A percentile compares a stretch with the other conserved stretches of the same genome.
Conservation (phyloP, 2,888 invertebrate genomes). For the Andrena camellia region DNA sequence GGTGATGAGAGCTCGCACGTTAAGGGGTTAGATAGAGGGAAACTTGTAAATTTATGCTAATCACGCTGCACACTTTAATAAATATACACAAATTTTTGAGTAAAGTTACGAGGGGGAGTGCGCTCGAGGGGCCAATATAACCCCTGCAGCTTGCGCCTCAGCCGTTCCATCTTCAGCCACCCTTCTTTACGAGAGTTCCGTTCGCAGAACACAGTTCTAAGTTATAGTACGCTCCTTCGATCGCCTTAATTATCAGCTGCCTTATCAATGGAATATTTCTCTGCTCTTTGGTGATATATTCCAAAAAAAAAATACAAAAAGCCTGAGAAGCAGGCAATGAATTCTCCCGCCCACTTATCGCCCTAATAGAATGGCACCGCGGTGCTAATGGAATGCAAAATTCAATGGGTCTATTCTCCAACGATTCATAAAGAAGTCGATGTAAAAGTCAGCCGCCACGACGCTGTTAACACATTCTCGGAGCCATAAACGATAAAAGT, state of each 20-base stretch:
- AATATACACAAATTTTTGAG: slow-evolving; percentile 18
- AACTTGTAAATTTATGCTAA: slow-evolving; percentile 24
- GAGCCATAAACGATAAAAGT: slow-evolving; percentile 31
- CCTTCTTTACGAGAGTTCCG: not conserved
- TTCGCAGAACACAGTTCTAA: not conserved
- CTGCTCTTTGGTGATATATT: too few species aligned
- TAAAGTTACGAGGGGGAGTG: not conserved
- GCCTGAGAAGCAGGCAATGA: not conserved
- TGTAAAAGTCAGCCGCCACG: not conserved
- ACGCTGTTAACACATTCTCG: slow-evolving; percentile 11
- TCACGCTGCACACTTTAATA: slow-evolving; percentile 7
- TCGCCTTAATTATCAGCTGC: too few species aligned
- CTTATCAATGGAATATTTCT: too few species aligned
- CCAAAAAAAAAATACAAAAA: too few species aligned
- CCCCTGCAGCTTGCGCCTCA: not conserved
- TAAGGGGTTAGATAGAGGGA: not conserved
- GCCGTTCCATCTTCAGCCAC: not conserved
- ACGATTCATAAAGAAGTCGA: slow-evolving; percentile 8
- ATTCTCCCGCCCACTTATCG: not conserved
- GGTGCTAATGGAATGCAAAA: not conserved
- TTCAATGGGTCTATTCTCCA: not conserved
- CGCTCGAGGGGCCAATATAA: not conserved
- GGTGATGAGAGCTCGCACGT: slow-evolving; percentile 20
- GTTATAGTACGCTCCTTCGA: not conserved
- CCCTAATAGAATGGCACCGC: not conserved